phyloP scores from a whole-genome alignment of 2,888 invertebrate species.

The Machimus atricapillus region DNA sequence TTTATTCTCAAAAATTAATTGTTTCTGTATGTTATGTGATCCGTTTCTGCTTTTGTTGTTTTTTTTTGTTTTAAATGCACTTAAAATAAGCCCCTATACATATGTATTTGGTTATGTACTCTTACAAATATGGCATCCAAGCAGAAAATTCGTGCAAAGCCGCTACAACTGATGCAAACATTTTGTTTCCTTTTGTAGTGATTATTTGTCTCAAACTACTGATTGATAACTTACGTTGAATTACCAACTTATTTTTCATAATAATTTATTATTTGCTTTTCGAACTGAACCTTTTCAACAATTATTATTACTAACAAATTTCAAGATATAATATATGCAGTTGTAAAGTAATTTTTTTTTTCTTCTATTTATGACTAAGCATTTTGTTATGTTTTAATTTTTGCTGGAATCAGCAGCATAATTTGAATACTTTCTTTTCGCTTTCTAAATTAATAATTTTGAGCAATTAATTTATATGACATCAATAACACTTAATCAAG shows the following conservation, averaged over 20 bases:
- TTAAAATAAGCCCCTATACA: neutral
- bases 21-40: neutral
- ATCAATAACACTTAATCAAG: too few species aligned
- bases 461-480: too few species aligned
- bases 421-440: neutral
- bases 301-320: neutral
- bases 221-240: neutral
- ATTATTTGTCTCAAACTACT: neutral
- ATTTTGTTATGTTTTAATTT: neutral
- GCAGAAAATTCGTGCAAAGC: slow-evolving; percentile 28
- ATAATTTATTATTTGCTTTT: neutral
- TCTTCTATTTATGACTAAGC: neutral
- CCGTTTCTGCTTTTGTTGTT: neutral
- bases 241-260: neutral
- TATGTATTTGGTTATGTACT: neutral
- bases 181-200: neutral
- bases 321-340: neutral
- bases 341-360: neutral
- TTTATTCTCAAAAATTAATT: neutral
- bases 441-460: neutral
- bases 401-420: neutral
- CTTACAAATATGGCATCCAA: neutral
- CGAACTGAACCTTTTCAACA: neutral
- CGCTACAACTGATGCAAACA: slow-evolving; percentile 26
- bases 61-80: neutral